phyloP scores from a whole-genome alignment of 1,140 invertebrate species.

The Ceratitis capitata region DNA sequence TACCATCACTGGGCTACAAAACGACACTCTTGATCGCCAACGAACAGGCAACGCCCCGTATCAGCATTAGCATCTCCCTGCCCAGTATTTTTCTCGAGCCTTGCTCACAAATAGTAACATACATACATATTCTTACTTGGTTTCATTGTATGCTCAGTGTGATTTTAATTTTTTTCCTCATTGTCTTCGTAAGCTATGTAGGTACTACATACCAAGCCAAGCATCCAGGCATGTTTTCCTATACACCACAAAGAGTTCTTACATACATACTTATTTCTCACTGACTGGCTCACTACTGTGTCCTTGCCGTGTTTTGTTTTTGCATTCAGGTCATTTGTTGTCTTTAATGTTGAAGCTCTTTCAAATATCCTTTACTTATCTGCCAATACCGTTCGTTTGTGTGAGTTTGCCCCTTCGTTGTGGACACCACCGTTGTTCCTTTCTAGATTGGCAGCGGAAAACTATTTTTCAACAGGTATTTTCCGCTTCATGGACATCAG shows the following conservation, averaged over 20 bases:
- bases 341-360: not conserved
- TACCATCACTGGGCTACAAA: not conserved
- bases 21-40: not conserved
- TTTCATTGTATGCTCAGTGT: not conserved
- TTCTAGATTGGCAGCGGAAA: constrained; percentile 24
- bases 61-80: no score
- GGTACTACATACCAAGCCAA: not conserved
- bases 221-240: not conserved
- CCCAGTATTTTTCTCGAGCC: no score
- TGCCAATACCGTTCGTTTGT: constrained; percentile 6
- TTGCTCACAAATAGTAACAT: not conserved
- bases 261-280: not conserved
- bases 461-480: constrained; percentile 29
- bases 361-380: not conserved
- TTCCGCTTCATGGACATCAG: constrained; percentile 1
- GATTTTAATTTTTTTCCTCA: not conserved
- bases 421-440: not conserved
- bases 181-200: not conserved
- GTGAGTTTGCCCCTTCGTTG: no score
- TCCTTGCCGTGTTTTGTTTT: not conserved
- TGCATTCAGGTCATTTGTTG: not conserved
- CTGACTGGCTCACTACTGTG: not conserved
- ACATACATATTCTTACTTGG: not conserved
- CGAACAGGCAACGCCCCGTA: not conserved
- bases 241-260: not conserved